Conservation (phyloP, 2,113 vertebrate species). For the Saguinus midas region DNA sequence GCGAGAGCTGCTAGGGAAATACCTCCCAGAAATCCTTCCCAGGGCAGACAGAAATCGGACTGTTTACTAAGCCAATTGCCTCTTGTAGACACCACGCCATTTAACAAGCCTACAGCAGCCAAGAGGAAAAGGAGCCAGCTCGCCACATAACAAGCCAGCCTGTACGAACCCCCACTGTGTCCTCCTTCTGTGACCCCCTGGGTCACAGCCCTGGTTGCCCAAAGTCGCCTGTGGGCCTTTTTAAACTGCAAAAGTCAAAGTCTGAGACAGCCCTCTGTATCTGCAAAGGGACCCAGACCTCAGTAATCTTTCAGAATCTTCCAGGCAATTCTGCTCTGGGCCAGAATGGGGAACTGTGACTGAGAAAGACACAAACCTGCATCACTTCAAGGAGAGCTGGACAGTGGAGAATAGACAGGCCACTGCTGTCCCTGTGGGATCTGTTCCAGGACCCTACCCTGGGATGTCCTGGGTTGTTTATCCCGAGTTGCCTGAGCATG, state of each 20-base stretch:
- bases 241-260: not conserved
- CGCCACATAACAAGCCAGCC: fast-evolving
- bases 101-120: not conserved
- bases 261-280: not conserved
- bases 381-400: not conserved
- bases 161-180: no score
- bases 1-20: not conserved
- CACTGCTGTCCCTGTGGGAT: fast-evolving
- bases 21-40: not conserved
- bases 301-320: no score
- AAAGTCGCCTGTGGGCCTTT: not conserved
- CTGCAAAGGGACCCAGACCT: not conserved
- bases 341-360: fast-evolving
- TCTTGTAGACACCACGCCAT: not conserved
- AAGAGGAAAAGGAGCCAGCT: not conserved
- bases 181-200: not conserved
- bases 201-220: not conserved
- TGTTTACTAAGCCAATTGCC: not conserved
- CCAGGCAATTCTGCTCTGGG: not conserved
- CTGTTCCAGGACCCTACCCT: not conserved
- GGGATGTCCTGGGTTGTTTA: not conserved
- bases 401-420: no score
- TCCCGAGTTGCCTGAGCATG: fast-evolving
- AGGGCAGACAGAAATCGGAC: not conserved
- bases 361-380: not conserved